Base-by-base conservation (phyloP, 2,113 vertebrate genomes). In the Indri indri region DNA sequence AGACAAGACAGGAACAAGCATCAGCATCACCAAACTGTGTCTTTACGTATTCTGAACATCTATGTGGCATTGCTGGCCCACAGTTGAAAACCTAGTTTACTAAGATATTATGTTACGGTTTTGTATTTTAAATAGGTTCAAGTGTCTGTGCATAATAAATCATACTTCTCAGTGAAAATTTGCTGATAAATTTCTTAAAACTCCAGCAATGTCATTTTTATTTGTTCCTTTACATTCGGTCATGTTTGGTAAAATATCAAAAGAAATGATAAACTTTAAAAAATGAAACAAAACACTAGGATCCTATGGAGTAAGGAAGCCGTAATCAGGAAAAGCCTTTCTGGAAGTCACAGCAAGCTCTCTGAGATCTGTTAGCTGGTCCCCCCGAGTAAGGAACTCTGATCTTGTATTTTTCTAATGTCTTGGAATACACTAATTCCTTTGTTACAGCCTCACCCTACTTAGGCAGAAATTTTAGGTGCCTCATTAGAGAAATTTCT, bases 81-180 rank as follows among this genome's bases (percentile, higher is more conserved):
- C 92, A 95, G 65, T 13, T 91, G 63, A 89, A 95, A 90, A 54
- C 4, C 27, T 73, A 73, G 27, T 84, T 27, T 32, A 52, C 45
- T 57, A 84, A 77, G 47, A 85, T n/a, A 47, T 40, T 70, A 27
- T 22, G 70, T 76, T n/a, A 59, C 50, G 83, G 25, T 34, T 96
- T 94, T 93, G 10, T 52, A 71, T 90, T 95, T 96, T 80, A 91
- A 89, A 59, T 47, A 83, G 68, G 45, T 79, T 81, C n/a, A 91
- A 18, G 73, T 81, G 1, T 65, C 54, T 86, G 6, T 77, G 34
- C 91, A 86, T 63, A 93, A 37, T 37, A 65, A 96, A 91, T 87
- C n/a, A 76, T 70, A 91, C 2, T 54, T 96, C 57, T 80, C 73
- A 68, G 27, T 81, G 50, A 96, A 96, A 95, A 93, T 94, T 66